Base-by-base conservation (phyloP, 2,113 vertebrate species). In the Lagopus leucura region DNA sequence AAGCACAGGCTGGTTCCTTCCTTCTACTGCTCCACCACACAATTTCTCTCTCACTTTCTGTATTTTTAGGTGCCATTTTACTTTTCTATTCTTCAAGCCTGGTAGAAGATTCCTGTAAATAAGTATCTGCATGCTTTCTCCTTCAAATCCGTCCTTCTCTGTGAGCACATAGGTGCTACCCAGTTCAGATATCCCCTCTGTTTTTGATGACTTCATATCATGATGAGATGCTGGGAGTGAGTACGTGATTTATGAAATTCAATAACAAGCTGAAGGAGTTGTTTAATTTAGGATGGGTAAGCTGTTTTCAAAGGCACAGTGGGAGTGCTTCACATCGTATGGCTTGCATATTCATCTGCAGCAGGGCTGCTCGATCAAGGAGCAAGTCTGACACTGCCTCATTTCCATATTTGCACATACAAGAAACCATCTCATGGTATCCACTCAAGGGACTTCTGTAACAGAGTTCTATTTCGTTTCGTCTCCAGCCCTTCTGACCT, bases 271-370 rank as follows among this genome's bases (percentile, higher is more conserved):
- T 54, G 63, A 76, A 88, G 58, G 88, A 82, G 85, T 76, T 91
- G 66, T 74, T 71, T 92, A 87, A 88, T 95, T 87, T 73, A 89
- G 63, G 86, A 88, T 70, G 54, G 93, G 65, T 73, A 85, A 72
- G 70, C 43, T 85, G 45, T 85, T 94, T 94, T 85, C 84, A 87
- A 93, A 92, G 74, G 58, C 91, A 70, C 78, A 54, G 91, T 79
- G 71, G 78, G 78, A 89, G 75, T 12, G 2, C 36, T 85, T 82
- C 74, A 61, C 63, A 54, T 30, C 50, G 48, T 73, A 50, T 61
- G 40, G 57, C 36, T 66, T 82, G 63, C 71, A 48, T 91, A 92
- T 93, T 94, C 84, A 84, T 93, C 70, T 89, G 47, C 74, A 84
- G 61, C 71, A 75, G 63, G 84, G 73, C 63, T 87, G 38, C 1